phyloP scores from a whole-genome alignment of 2,113 vertebrate species.

The Nycticebus coucang region DNA sequence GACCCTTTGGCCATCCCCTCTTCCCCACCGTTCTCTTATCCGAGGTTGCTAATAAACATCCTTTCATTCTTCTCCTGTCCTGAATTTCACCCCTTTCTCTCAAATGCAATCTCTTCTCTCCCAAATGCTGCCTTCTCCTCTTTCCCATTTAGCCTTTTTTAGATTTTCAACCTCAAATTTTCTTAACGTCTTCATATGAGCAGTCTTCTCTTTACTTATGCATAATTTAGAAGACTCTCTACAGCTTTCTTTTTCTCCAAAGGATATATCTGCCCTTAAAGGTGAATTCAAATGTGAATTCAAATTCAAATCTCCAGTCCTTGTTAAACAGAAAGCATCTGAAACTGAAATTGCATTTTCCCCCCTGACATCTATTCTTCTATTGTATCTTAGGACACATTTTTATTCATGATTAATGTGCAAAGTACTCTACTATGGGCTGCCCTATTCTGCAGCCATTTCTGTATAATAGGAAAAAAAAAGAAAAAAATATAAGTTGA shows the following conservation, averaged over 20 bases:
- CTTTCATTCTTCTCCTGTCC: neutral
- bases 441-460: slow-evolving; percentile 1
- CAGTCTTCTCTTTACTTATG: neutral
- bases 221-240: slow-evolving; percentile 63
- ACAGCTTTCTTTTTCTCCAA: neutral
- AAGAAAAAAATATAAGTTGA: slow-evolving; percentile 14
- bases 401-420: slow-evolving; percentile 71
- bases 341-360: slow-evolving; percentile 65
- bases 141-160: slow-evolving; percentile 36
- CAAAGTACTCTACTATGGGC: neutral
- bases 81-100: neutral
- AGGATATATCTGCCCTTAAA: slow-evolving; percentile 43
- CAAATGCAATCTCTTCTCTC: neutral
- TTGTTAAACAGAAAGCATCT: slow-evolving; percentile 72
- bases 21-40: neutral
- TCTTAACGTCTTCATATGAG: neutral
- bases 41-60: neutral
- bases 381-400: slow-evolving; percentile 48
- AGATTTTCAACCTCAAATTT: neutral
- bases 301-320: slow-evolving; percentile 66
- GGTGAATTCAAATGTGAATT: slow-evolving; percentile 68
- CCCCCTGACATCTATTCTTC: slow-evolving; percentile 54
- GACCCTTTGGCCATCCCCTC: neutral
- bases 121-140: neutral
- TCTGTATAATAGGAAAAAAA: slow-evolving; percentile 58